phyloP scores from a whole-genome alignment of 2,888 invertebrate species.

The Microctonus hyperodae region DNA sequence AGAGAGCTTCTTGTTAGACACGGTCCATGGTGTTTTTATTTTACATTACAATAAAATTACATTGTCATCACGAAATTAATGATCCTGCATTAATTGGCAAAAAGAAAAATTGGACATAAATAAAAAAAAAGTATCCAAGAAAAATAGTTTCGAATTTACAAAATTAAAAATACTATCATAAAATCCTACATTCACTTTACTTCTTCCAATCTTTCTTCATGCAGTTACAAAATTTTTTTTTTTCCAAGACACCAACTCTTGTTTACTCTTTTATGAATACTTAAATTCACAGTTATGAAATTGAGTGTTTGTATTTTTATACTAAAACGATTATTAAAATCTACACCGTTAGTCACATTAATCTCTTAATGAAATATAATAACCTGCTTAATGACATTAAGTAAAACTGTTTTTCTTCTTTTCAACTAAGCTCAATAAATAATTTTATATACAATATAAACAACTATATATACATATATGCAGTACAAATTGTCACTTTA shows the following conservation, averaged over 20 bases:
- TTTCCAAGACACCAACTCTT: background rate
- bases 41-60: background rate
- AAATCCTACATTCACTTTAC: no score
- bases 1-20: conserved; percentile 22
- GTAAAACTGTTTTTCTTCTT: background rate
- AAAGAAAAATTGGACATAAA: background rate
- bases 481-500: background rate
- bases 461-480: background rate
- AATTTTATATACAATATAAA: no score
- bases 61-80: background rate
- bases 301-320: background rate
- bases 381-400: background rate
- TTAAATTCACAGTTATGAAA: background rate
- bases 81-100: background rate
- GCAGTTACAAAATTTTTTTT: background rate
- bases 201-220: no score
- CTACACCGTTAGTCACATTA: background rate
- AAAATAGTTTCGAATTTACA: no score
- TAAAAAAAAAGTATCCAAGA: no score
- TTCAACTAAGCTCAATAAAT: no score
- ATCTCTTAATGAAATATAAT: background rate
- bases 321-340: background rate
- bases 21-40: conserved; percentile 17
- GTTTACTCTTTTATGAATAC: background rate
- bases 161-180: no score